Evolutionary conservation across 2,113 vertebrate genomes (phyloP).

Genomic region (Nestor notabilis): DNA sequence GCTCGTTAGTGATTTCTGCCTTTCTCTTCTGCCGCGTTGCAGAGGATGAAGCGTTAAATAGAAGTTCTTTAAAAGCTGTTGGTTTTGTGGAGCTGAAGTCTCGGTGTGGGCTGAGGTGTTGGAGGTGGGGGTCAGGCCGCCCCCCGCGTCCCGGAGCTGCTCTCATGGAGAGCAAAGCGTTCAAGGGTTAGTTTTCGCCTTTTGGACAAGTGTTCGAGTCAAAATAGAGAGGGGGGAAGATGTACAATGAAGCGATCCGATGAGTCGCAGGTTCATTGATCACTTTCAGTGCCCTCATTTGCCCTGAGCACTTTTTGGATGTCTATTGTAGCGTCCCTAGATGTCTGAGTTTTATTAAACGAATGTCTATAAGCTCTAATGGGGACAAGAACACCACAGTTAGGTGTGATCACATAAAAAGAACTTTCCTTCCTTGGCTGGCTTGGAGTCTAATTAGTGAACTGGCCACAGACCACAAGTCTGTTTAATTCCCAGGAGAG

Average conservation of each 20-base stretch:
- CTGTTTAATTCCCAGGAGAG: not conserved
- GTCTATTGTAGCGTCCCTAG: fast-evolving
- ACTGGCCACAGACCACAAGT: fast-evolving
- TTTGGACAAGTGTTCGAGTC: fast-evolving
- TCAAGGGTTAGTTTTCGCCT: fast-evolving
- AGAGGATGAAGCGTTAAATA: fast-evolving
- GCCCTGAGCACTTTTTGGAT: not conserved
- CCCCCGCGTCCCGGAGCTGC: fast-evolving
- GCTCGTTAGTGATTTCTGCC: fast-evolving
- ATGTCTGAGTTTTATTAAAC: not conserved
- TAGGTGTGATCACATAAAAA: fast-evolving
- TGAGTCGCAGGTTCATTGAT: fast-evolving
- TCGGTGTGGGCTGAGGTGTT: fast-evolving
- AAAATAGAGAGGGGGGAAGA: not conserved
- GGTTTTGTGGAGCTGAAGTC: not conserved
- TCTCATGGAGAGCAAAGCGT: fast-evolving
- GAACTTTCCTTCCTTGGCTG: not conserved
- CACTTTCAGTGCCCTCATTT: fast-evolving
- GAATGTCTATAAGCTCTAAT: fast-evolving
- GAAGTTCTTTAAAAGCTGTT: fast-evolving
- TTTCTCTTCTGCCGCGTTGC: fast-evolving
- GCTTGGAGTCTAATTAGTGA: not conserved
- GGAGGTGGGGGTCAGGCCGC: not conserved
- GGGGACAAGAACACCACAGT: not conserved
- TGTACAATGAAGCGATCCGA: fast-evolving